These are phyloP conservation scores for Electrophaes corylata DNA, from an alignment of 2,888 invertebrate genomes.

Conservation along the genomic window DNA sequence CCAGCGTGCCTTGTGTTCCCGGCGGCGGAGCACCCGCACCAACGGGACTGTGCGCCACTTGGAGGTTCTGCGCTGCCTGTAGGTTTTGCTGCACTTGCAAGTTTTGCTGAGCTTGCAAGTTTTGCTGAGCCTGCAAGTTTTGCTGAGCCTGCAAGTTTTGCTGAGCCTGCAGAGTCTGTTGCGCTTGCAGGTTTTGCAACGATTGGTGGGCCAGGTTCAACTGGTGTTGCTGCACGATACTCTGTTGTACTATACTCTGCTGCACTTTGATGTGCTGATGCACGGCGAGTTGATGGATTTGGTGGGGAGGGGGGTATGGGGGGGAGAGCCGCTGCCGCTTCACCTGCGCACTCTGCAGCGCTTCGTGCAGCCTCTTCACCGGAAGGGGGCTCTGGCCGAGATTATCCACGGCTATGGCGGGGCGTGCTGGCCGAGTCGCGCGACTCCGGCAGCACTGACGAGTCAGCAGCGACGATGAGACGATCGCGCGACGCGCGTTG, in stretches of 20 bases:
- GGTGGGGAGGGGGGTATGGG: constrained; percentile 83
- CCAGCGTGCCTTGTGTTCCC: constrained; percentile 73
- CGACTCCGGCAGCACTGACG: constrained; percentile 83
- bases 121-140: constrained; percentile 47
- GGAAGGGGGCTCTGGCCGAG: constrained; percentile 83
- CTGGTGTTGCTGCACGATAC: constrained; percentile 79
- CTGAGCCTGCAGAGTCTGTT: constrained; percentile 59
- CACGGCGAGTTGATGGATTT: constrained; percentile 77
- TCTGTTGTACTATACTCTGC: constrained; percentile 79
- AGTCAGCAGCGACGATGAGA: constrained; percentile 70
- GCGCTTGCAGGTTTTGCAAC: constrained; percentile 71
- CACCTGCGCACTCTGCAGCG: constrained; percentile 84
- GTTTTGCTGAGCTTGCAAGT: too few species aligned
- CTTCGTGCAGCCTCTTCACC: constrained; percentile 85
- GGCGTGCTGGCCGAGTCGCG: constrained; percentile 82
- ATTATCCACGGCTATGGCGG: constrained; percentile 83
- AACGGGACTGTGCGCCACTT: constrained; percentile 38
- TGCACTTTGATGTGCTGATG: constrained; percentile 81
- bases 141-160: constrained; percentile 45
- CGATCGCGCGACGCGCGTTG: constrained; percentile 71
- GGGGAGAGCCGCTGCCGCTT: constrained; percentile 86
- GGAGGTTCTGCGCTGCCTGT: constrained; percentile 69
- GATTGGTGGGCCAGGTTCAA: constrained; percentile 79
- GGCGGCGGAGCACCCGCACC: constrained; percentile 1
- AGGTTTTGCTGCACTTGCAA: constrained; percentile 64